Percentiles rank a stretch among this genome's conserved stretches.
Evolutionary conservation across 2,797 vertebrate species (phyloP).

Genomic region (Parambassis ranga): DNA sequence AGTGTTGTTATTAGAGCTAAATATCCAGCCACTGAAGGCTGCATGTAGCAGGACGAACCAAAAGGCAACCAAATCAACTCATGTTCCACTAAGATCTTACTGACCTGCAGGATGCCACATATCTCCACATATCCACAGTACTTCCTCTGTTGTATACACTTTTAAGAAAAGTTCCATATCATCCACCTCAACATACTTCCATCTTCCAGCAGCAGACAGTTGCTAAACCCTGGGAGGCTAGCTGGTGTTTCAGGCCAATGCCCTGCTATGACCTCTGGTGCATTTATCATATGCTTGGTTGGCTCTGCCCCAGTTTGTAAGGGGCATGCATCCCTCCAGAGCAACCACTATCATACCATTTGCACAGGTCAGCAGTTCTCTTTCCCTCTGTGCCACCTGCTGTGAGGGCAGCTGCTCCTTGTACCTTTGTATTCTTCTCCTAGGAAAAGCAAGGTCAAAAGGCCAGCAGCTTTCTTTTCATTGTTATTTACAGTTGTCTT

Average conservation of each 20-base stretch:
- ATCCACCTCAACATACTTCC: constrained; percentile 57
- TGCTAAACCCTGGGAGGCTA: constrained; percentile 61
- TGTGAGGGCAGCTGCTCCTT: constrained; percentile 58
- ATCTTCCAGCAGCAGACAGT: constrained; percentile 54
- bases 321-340: constrained; percentile 49
- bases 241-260: constrained; percentile 60
- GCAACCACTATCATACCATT: constrained; percentile 48
- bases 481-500: constrained; percentile 31
- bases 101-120: constrained; percentile 5
- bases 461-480: constrained; percentile 27
- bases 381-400: constrained; percentile 45
- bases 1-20: background rate
- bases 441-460: constrained; percentile 25
- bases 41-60: no score
- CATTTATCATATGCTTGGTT: constrained; percentile 67
- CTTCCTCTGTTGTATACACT: constrained; percentile 14
- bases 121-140: constrained; percentile 8
- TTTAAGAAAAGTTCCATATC: constrained; percentile 37
- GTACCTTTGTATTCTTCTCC: constrained; percentile 24
- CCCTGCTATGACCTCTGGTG: constrained; percentile 63
- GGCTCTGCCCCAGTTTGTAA: constrained; percentile 65
- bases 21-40: no score
- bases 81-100: background rate
- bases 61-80: background rate
- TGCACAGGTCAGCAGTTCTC: constrained; percentile 62